These are phyloP conservation scores for Papilio glaucus DNA, from an alignment of 1,140 invertebrate species.

Conservation along the genomic window DNA sequence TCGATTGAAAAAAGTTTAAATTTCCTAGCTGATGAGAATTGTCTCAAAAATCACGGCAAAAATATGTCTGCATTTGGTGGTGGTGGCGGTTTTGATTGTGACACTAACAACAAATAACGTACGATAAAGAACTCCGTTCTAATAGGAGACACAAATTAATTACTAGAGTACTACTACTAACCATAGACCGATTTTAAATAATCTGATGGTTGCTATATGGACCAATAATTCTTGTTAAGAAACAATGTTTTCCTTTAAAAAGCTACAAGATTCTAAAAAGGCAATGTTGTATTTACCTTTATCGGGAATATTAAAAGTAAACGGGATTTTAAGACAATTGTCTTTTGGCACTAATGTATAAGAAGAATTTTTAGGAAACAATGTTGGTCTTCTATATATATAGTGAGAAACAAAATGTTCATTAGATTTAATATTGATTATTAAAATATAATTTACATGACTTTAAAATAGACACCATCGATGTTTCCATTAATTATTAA, in stretches of 20 bases:
- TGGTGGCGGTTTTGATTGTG: no score
- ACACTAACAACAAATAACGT: no score
- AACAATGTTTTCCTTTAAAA: slow-evolving; percentile 25
- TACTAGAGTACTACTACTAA: no score
- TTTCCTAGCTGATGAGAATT: no score
- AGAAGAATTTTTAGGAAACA: not conserved
- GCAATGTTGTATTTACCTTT: slow-evolving; percentile 22
- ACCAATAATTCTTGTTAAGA: not conserved
- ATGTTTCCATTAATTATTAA: slow-evolving; percentile 1
- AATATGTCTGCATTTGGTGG: no score
- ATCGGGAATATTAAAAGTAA: not conserved
- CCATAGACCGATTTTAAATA: no score
- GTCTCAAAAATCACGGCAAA: no score
- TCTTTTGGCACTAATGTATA: not conserved
- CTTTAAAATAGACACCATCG: not conserved
- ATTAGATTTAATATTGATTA: not conserved
- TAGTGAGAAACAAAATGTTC: not conserved
- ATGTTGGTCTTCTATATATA: no score
- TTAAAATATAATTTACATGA: not conserved
- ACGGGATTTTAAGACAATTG: not conserved
- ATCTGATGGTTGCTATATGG: no score
- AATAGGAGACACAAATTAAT: no score
- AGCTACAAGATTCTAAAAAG: slow-evolving; percentile 1
- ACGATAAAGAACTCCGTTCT: no score
- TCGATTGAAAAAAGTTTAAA: no score